Percentiles rank a stretch among this genome's conserved stretches.
These are phyloP conservation scores for Megalops atlanticus DNA, from an alignment of 2,113 vertebrate genomes.

Conservation along the genomic window DNA sequence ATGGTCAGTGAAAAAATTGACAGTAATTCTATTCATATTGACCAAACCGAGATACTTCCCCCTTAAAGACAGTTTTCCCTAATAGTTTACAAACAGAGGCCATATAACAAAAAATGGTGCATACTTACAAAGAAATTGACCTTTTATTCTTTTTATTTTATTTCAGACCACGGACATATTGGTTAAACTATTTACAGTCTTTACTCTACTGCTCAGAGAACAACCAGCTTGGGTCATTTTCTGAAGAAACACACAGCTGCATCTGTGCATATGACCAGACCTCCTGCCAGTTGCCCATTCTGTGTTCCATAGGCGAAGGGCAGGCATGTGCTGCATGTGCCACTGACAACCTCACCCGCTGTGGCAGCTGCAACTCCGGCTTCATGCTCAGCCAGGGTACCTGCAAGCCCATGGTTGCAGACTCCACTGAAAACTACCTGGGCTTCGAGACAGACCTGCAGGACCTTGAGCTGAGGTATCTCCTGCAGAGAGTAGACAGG, in stretches of 20 bases:
- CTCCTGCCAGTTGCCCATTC: slow-evolving; percentile 79
- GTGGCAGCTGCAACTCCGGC: slow-evolving; percentile 86
- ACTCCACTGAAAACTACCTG: slow-evolving; percentile 93
- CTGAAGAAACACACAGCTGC: slow-evolving; percentile 88
- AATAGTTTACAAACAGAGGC: no score
- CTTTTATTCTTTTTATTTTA: slow-evolving; percentile 3
- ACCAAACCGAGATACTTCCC: no score
- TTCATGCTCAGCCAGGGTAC: slow-evolving; percentile 85
- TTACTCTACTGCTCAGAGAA: slow-evolving; percentile 95
- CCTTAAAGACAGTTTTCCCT: no score
- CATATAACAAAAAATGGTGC: no score
- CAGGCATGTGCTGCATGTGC: slow-evolving; percentile 80
- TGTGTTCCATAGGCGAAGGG: slow-evolving; percentile 84
- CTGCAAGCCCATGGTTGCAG: slow-evolving; percentile 90
- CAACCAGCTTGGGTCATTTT: slow-evolving; percentile 89
- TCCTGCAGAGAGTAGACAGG: slow-evolving; percentile 87
- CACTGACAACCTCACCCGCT: slow-evolving; percentile 89
- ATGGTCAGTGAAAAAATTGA: no score
- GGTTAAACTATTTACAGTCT: slow-evolving; percentile 91
- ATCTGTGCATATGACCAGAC: slow-evolving; percentile 86
- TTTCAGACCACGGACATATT: slow-evolving; percentile 83
- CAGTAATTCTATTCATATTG: no score
- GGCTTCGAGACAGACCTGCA: slow-evolving; percentile 95
- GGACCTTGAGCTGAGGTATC: slow-evolving; percentile 88
- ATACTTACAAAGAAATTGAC: background rate